phyloP scores from a whole-genome alignment of 2,888 invertebrate genomes.

The Hydroisotoma schaefferi region DNA sequence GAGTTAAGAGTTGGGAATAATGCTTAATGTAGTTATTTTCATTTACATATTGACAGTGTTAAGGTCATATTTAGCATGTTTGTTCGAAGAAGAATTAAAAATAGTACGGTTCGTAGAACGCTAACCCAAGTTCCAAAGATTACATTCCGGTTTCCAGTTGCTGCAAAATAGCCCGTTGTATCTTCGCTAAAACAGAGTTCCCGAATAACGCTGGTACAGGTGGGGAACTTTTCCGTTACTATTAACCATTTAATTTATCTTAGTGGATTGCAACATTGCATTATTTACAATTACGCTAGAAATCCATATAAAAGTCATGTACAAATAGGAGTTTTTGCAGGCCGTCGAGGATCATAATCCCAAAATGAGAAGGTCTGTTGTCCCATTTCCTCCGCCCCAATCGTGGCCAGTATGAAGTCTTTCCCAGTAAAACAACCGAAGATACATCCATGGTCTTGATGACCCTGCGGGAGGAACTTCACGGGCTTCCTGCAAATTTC shows the following conservation, averaged over 20 bases:
- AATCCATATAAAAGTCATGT: neutral
- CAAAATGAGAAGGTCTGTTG: slow-evolving; percentile 33
- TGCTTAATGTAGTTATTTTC: too few relatives aligned
- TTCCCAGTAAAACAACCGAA: slow-evolving; percentile 27
- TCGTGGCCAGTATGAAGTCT: slow-evolving; percentile 27
- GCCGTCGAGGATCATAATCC: slow-evolving; percentile 19
- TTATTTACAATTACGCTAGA: neutral
- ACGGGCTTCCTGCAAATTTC: slow-evolving; percentile 26
- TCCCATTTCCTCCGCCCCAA: slow-evolving; percentile 30
- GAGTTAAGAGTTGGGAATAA: too few relatives aligned
- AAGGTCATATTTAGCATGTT: too few relatives aligned
- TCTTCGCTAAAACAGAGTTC: slow-evolving; percentile 32
- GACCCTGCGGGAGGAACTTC: slow-evolving; percentile 27
- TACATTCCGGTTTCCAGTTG: slow-evolving; percentile 38
- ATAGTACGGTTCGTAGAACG: too few relatives aligned
- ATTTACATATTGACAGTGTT: too few relatives aligned
- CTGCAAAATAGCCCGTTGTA: slow-evolving; percentile 37
- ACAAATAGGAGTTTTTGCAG: slow-evolving; percentile 28
- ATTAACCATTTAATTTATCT: too few relatives aligned
- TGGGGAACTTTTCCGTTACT: slow-evolving; percentile 18
- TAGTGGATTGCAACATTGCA: neutral
- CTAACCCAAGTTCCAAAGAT: slow-evolving; percentile 43
- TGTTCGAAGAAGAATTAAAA: too few relatives aligned
- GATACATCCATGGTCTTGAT: slow-evolving; percentile 24
- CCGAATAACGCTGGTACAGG: slow-evolving; percentile 9